Percentiles rank a stretch among this genome's conserved stretches.
phyloP scores from a whole-genome alignment of 2,888 invertebrate species.

The Incurvaria masculella region DNA sequence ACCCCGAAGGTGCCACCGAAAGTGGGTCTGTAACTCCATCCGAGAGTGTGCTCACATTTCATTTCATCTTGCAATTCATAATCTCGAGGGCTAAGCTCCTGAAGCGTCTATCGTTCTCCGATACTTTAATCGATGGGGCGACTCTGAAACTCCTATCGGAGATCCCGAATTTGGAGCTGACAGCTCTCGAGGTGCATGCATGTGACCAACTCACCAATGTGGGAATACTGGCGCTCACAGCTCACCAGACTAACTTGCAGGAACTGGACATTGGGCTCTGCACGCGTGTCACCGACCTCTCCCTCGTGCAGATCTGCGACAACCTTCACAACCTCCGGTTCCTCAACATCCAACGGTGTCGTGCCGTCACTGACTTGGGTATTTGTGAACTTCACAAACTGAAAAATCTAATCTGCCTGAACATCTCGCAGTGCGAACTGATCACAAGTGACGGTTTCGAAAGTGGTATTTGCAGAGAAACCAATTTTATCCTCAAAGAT shows the following conservation, averaged over 20 bases:
- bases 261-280: constrained; percentile 63
- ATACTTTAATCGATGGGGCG: constrained; percentile 64
- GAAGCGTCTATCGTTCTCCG: constrained; percentile 61
- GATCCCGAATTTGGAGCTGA: constrained; percentile 47
- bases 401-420: constrained; percentile 53
- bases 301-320: constrained; percentile 57
- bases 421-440: constrained; percentile 66
- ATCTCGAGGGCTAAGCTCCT: constrained; percentile 49
- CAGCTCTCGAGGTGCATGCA: constrained; percentile 47
- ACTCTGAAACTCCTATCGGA: constrained; percentile 56
- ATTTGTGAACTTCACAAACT: constrained; percentile 53
- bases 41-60: constrained; percentile 69
- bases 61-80: constrained; percentile 60
- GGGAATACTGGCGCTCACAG: constrained; percentile 54
- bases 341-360: constrained; percentile 62
- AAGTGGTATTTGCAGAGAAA: constrained; percentile 54
- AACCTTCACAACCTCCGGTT: constrained; percentile 55
- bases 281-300: constrained; percentile 62
- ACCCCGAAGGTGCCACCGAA: constrained; percentile 46
- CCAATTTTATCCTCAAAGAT: constrained; percentile 46
- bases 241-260: constrained; percentile 51
- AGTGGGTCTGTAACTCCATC: constrained; percentile 46
- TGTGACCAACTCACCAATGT: constrained; percentile 63
- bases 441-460: constrained; percentile 61
- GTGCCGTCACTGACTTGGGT: constrained; percentile 62